Evolutionary conservation across 2,888 invertebrate genomes (phyloP).

Genomic region (Seira musarum): DNA sequence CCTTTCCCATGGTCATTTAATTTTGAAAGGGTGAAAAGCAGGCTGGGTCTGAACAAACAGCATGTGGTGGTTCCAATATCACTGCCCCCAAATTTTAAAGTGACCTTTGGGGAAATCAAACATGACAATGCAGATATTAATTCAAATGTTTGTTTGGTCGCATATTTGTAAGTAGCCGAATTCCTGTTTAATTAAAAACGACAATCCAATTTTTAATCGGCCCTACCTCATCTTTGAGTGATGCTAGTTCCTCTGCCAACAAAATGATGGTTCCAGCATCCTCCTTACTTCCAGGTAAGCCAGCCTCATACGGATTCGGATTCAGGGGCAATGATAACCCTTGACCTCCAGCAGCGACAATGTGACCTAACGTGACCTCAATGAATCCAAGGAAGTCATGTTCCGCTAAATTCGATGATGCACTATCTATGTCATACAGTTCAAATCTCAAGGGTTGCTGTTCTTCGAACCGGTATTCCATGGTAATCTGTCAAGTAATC

Average conservation of each 20-base stretch:
- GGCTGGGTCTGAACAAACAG: conserved; percentile 59
- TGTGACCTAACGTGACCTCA: conserved; percentile 70
- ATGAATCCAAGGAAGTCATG: conserved; percentile 75
- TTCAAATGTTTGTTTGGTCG: too few relatives aligned
- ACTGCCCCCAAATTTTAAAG: conserved; percentile 65
- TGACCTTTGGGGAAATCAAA: conserved; percentile 45
- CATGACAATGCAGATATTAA: conserved; percentile 1
- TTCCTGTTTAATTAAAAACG: not conserved
- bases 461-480: conserved; percentile 76
- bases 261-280: conserved; percentile 66
- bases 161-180: too few relatives aligned
- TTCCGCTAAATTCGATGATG: conserved; percentile 70
- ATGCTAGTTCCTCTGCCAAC: conserved; percentile 68
- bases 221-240: conserved; percentile 68
- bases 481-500: conserved; percentile 55
- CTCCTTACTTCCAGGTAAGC: conserved; percentile 33
- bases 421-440: conserved; percentile 73
- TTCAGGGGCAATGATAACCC: conserved; percentile 56
- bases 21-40: conserved; percentile 71
- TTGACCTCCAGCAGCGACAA: conserved; percentile 65
- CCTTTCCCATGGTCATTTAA: conserved; percentile 72
- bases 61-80: conserved; percentile 57
- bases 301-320: conserved; percentile 43
- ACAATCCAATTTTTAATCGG: too few relatives aligned
- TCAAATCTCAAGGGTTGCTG: conserved; percentile 76